These are phyloP conservation scores for Amiota minor DNA, from an alignment of 2,888 invertebrate species.

Conservation along the genomic window DNA sequence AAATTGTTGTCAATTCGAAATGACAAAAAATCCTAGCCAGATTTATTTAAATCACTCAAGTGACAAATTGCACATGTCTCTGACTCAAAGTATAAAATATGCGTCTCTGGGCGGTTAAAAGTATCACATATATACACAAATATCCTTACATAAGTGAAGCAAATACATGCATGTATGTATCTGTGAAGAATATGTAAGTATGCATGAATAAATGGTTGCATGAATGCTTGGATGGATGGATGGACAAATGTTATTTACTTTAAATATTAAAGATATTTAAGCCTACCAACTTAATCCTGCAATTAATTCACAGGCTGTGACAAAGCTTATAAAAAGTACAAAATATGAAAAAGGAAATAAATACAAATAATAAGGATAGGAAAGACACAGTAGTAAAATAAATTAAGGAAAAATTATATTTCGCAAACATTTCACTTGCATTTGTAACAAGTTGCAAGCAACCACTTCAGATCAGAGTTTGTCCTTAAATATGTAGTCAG, in stretches of 20 bases:
- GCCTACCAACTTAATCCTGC: conserved; percentile 19
- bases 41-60: conserved; percentile 17
- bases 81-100: conserved; percentile 5
- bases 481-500: no score
- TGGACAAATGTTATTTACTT: conserved; percentile 4
- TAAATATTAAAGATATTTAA: conserved; percentile 24
- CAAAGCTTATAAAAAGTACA: neutral
- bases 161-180: no score
- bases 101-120: conserved; percentile 5
- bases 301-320: conserved; percentile 26
- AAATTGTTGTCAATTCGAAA: neutral
- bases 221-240: no score
- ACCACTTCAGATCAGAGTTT: neutral
- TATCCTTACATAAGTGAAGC: neutral
- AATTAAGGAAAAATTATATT: conserved; percentile 1
- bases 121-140: neutral
- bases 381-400: conserved; percentile 17
- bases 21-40: conserved; percentile 13
- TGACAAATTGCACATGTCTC: neutral
- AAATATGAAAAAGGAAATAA: neutral
- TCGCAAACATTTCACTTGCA: conserved; percentile 15
- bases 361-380: neutral
- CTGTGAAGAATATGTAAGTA: no score
- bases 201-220: no score
- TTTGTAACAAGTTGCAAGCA: conserved; percentile 11